Evolutionary conservation across 2,797 vertebrate species (phyloP), one percentile per base, ranked within the genome.

Genomic region (Chelmon rostratus): DNA sequence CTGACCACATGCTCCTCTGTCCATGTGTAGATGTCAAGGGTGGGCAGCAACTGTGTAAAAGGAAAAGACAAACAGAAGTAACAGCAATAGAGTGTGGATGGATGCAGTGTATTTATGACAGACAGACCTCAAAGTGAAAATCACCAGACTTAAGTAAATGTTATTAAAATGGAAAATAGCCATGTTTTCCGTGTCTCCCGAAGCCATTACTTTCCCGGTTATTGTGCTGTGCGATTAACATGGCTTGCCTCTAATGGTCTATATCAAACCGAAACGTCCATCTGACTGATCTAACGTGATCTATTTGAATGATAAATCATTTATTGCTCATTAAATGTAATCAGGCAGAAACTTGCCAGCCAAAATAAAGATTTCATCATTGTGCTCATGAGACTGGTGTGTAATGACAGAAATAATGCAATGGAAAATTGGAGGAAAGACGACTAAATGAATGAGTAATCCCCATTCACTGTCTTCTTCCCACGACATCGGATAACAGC

Each of bases 1-100:
- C 98, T 96, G 93, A 99, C 98, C 97, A 99, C 98, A 73, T 99
- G 96, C 66, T 98, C 97, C 91, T 99, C 98, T 0, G 97, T 98
- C 98, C 98, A 99, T 1, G 96, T 93, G 78, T 96, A 96, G 88
- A 99, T 99, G 93, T 98, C 97, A 90, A 98, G 96, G 77, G 96
- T 98, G 82, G 98, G 98, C 92, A 99, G 96, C 95, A 99, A 91
- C 98, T 99, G 96, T 33, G 66, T 85, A 86, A 93, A 91, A 78
- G 95, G 88, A 94, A 59, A 96, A 94, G 85, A 95, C 59, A 94
- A 0, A 71, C 7, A 83, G 35, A 88, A 68, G 61, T 84, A 73
- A 52, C 54, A 71, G 78, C 42, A 81, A 38, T 16, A 61, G 70
- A 54, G 58, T 11, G 25, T 52, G 42, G 42, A 61, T 37, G 37